phyloP scores from a whole-genome alignment of 2,888 invertebrate species.

The Leucophenga montana region DNA sequence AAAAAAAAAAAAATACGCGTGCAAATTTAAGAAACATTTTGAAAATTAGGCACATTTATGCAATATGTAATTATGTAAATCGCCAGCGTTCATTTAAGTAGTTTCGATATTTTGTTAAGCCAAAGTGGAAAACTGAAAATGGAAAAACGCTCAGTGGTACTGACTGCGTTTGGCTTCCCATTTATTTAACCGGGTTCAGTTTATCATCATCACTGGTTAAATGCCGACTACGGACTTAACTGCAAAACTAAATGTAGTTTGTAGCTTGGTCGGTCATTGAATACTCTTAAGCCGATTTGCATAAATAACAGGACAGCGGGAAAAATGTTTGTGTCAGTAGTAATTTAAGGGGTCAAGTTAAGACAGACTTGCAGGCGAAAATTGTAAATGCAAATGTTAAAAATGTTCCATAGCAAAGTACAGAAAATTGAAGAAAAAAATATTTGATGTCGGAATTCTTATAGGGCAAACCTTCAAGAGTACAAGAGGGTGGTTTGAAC shows the following conservation, averaged over 20 bases:
- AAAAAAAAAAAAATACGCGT: too few relatives aligned
- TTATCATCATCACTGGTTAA: background rate
- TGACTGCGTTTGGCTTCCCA: background rate
- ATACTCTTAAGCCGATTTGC: constrained; percentile 55
- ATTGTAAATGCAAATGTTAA: too few relatives aligned
- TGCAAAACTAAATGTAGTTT: background rate
- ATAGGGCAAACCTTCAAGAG: too few relatives aligned
- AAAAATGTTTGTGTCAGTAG: background rate
- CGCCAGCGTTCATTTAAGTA: constrained; percentile 8
- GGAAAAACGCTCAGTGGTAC: background rate
- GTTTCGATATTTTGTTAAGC: background rate
- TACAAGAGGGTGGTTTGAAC: too few relatives aligned
- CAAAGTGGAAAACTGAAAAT: background rate
- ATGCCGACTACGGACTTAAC: background rate
- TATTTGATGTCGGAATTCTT: too few relatives aligned
- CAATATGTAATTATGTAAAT: constrained; percentile 20
- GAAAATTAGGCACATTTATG: constrained; percentile 13
- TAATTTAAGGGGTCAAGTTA: too few relatives aligned
- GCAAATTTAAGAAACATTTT: background rate
- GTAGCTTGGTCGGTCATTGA: constrained; percentile 16
- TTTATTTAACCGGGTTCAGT: background rate
- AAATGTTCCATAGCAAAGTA: too few relatives aligned
- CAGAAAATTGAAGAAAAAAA: too few relatives aligned
- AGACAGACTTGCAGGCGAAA: too few relatives aligned
- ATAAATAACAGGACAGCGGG: constrained; percentile 43